These are phyloP conservation scores for Adelges cooleyi DNA, from an alignment of 1,140 invertebrate species.

Conservation along the genomic window DNA sequence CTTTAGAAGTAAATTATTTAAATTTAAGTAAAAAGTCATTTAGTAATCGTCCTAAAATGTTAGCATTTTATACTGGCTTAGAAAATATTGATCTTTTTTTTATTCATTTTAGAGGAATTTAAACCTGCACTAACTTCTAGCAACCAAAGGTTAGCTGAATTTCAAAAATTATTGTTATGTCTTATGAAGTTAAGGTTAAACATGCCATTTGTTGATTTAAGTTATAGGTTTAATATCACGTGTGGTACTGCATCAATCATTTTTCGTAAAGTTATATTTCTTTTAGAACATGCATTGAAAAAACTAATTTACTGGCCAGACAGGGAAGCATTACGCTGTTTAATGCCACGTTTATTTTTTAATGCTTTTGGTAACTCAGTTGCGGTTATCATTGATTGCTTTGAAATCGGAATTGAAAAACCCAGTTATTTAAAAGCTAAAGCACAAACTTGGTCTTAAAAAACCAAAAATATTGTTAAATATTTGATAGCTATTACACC, in stretches of 20 bases:
- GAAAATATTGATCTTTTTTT: background rate
- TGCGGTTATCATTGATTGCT: conserved; percentile 19
- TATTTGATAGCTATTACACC: conserved; percentile 39
- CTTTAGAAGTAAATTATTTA: conserved; percentile 1
- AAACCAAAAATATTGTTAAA: conserved; percentile 37
- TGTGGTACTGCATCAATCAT: background rate
- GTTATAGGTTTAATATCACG: conserved; percentile 6
- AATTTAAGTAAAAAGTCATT: background rate
- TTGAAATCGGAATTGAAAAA: conserved; percentile 29
- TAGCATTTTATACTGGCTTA: conserved; percentile 1
- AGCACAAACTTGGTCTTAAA: conserved; percentile 35
- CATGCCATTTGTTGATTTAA: background rate
- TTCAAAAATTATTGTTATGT: conserved; percentile 15
- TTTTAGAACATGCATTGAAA: conserved; percentile 4
- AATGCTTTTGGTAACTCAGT: conserved; percentile 13
- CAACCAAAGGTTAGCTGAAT: background rate
- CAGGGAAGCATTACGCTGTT: background rate
- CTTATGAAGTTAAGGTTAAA: conserved; percentile 18
- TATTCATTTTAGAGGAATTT: background rate
- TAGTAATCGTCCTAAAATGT: background rate
- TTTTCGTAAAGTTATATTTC: conserved; percentile 12
- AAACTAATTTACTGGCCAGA: conserved; percentile 12
- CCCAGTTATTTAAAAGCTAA: conserved; percentile 33
- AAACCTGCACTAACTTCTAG: background rate
- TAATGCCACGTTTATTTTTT: conserved; percentile 2